Evolutionary conservation across 2,113 vertebrate genomes (phyloP).

Genomic region (Craseonycteris thonglongyai): DNA sequence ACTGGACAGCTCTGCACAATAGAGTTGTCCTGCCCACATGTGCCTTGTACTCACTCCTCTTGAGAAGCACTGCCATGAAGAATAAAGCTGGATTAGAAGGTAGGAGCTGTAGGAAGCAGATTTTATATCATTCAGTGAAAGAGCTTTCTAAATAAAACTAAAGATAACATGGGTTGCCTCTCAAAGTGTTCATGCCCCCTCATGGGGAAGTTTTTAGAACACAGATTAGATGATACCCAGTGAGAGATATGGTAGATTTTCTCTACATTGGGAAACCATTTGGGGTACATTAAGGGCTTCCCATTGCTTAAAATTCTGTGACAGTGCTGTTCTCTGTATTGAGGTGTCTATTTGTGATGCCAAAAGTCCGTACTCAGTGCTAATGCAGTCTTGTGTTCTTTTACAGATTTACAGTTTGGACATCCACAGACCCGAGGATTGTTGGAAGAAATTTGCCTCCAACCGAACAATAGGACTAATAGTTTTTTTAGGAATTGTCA

Average conservation of each 20-base stretch:
- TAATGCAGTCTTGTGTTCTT: not conserved
- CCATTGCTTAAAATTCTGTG: not conserved
- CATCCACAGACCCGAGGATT: conserved; percentile 90
- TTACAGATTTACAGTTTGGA: conserved; percentile 90
- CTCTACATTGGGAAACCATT: not conserved
- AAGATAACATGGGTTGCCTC: not conserved
- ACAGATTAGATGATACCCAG: not conserved
- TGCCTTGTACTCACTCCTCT: not conserved
- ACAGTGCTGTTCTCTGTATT: not conserved
- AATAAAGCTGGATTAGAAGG: not conserved
- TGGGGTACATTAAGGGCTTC: not conserved
- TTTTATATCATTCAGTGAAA: not conserved
- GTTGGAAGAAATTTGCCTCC: conserved; percentile 94
- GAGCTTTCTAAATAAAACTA: not conserved
- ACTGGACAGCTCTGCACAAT: not conserved
- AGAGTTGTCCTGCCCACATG: not conserved
- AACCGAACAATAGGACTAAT: conserved; percentile 91
- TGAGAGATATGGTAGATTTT: not conserved
- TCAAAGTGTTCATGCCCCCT: not conserved
- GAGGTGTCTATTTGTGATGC: not conserved
- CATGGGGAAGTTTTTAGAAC: not conserved
- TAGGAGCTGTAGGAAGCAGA: not conserved
- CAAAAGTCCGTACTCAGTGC: not conserved
- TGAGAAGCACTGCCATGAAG: not conserved
- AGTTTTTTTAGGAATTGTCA: conserved; percentile 88